phyloP scores from a whole-genome alignment of 1,140 invertebrate species.

The Nebria ingens region DNA sequence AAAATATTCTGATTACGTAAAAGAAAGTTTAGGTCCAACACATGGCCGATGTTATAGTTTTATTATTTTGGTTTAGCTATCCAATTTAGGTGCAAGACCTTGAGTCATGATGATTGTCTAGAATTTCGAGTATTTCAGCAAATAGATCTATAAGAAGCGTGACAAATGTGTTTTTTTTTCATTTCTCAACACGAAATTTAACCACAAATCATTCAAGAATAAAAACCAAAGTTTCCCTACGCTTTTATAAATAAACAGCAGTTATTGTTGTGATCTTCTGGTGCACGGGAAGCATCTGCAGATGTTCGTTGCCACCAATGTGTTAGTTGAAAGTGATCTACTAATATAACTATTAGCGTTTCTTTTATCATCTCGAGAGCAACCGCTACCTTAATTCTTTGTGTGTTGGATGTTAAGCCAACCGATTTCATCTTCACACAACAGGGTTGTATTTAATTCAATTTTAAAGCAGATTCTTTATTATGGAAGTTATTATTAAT shows the following conservation, averaged over 20 bases:
- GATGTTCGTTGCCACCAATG: no score
- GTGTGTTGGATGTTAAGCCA: background rate
- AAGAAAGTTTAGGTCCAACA: no score
- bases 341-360: conserved; percentile 9
- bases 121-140: background rate
- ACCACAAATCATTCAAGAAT: background rate
- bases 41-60: no score
- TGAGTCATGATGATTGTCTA: background rate
- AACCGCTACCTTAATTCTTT: background rate
- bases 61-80: no score
- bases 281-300: background rate
- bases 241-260: no score
- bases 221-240: background rate
- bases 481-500: no score
- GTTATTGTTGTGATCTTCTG: background rate
- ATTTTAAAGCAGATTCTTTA: no score
- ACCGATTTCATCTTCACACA: background rate
- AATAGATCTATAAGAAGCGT: background rate
- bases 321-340: conserved; percentile 6
- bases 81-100: no score
- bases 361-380: conserved; percentile 4
- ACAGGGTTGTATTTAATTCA: background rate
- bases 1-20: no score
- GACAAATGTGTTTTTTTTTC: conserved; percentile 2
- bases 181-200: background rate